phyloP scores from a whole-genome alignment of 2,113 vertebrate species.

The Hippocampus barbouri region DNA sequence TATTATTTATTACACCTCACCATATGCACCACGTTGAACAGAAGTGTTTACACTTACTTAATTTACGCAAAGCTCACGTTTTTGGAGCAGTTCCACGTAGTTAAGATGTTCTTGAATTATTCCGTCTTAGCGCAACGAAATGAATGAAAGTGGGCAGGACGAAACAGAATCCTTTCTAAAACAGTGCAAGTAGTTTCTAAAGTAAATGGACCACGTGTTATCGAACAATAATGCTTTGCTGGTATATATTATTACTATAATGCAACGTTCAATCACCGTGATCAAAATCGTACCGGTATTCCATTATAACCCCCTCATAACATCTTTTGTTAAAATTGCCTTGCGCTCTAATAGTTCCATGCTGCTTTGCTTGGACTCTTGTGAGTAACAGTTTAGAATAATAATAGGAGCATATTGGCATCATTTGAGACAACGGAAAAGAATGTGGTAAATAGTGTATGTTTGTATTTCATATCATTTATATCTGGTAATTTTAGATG shows the following conservation, averaged over 20 bases:
- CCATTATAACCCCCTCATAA: neutral
- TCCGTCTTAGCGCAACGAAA: conserved; percentile 25
- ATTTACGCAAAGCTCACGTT: neutral
- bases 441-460: neutral
- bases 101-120: neutral
- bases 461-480: neutral
- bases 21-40: neutral
- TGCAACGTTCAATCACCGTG: neutral
- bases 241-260: too few relatives aligned
- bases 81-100: too few relatives aligned
- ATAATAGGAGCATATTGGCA: too few relatives aligned
- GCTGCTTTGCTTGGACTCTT: neutral
- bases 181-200: neutral
- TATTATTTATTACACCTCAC: too few relatives aligned
- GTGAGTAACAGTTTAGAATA: too few relatives aligned
- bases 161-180: neutral
- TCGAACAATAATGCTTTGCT: neutral
- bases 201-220: neutral
- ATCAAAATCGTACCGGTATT: too few relatives aligned
- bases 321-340: neutral
- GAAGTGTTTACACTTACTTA: neutral
- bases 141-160: conserved; percentile 50
- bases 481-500: neutral
- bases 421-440: too few relatives aligned
- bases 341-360: neutral